Evolutionary conservation across 2,888 invertebrate genomes (phyloP), one percentile per base, ranked within the genome.

Genomic region (Lysandra coridon): DNA sequence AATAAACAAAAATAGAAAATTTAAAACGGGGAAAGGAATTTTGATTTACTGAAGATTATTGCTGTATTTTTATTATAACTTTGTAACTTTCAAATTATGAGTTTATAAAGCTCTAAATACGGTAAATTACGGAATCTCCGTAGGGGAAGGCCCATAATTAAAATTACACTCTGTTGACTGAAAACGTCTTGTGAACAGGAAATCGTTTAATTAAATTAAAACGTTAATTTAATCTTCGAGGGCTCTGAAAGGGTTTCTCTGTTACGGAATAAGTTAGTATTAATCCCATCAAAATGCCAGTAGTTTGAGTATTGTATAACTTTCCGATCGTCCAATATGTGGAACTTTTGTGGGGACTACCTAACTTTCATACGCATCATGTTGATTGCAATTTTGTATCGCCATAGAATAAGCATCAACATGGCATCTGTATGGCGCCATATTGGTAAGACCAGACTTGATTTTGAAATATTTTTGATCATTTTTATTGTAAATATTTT

Each of bases 281-380:
- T 78, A 78, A 78, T 78, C 78, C 78, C 69, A n/a, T 80, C 53
- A 44, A 76, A 80, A 64, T 69, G 5, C 17, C 57, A 17, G 17
- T 69, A 37, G 69, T 69, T 69, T 7, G 33, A 33, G 69, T 69
- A 69, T 69, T 69, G 33, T 69, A 30, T 69, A 69, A 69, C 33
- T 69, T 69, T 69, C 33, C 14, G 69, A 69, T 69, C 69, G 33
- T 14, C 33, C 69, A 69, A 69, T 69, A 37, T 69, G 33, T 14
- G 14, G 14, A 33, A 69, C 69, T 69, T 69, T 69, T 37, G 69
- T 37, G 69, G 64, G 33, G 69, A 69, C 5, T 5, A 23, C 23
- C 17, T 69, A 12, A 64, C 30, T 64, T 64, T 64, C 30, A 62
- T 62, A 30, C 30, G 30, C 30, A 64, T 23, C 23, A 60, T n/a